Conservation (phyloP, 1,140 invertebrate genomes). For the Pygmarrhopalites habei region DNA sequence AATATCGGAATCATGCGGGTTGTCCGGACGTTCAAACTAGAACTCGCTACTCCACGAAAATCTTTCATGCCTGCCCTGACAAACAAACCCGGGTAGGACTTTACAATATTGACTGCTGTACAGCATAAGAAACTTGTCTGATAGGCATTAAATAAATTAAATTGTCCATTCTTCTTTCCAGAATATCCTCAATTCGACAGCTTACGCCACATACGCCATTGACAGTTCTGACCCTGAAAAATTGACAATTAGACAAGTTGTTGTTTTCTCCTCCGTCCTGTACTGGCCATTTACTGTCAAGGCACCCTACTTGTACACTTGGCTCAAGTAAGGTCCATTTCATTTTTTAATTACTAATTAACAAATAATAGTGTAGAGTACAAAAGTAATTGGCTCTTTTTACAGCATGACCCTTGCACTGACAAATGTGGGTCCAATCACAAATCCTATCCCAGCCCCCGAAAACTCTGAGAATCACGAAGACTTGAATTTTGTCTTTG, state of each 20-base stretch:
- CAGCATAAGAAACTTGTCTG: background rate
- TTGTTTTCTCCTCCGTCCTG: constrained; percentile 31
- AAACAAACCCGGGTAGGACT: constrained; percentile 23
- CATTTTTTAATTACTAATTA: too few species aligned
- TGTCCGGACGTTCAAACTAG: constrained; percentile 31
- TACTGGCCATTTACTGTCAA: constrained; percentile 36
- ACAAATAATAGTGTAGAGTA: too few species aligned
- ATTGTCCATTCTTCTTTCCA: constrained; percentile 5
- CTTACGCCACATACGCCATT: constrained; percentile 33
- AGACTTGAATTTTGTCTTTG: constrained; percentile 35
- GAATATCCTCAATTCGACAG: constrained; percentile 34
- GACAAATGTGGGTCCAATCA: background rate
- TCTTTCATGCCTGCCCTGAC: constrained; percentile 26
- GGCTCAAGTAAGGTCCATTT: constrained; percentile 28
- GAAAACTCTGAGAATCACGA: constrained; percentile 35
- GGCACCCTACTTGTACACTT: constrained; percentile 30
- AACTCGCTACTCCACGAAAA: constrained; percentile 1
- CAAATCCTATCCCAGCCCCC: constrained; percentile 2
- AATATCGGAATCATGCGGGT: constrained; percentile 38
- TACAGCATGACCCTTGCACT: constrained; percentile 31
- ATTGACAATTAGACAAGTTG: constrained; percentile 19
- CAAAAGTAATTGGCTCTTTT: too few species aligned
- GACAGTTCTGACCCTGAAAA: background rate
- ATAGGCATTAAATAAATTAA: background rate
- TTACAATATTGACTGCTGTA: background rate